Conservation (phyloP, 2,797 vertebrate species). For the Mastacembelus armatus region DNA sequence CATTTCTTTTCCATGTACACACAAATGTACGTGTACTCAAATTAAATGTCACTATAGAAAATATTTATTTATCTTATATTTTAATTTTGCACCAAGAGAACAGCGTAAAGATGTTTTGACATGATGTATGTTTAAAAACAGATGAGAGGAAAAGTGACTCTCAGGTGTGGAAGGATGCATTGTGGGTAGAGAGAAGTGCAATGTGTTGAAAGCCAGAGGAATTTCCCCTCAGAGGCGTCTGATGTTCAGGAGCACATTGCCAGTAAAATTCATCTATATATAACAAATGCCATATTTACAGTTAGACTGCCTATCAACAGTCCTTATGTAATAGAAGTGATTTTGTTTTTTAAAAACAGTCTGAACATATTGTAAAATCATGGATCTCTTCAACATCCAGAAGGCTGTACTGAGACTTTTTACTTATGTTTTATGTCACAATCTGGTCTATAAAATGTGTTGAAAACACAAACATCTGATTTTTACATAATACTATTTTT, state of each 20-base stretch:
- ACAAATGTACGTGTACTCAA: conserved; percentile 31
- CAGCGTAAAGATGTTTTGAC: conserved; percentile 7
- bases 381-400: conserved; percentile 26
- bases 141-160: conserved; percentile 9
- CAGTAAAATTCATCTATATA: conserved; percentile 67
- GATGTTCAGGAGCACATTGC: conserved; percentile 49
- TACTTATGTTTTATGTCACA: conserved; percentile 8
- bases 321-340: conserved; percentile 32
- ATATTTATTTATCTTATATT: conserved; percentile 15
- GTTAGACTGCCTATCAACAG: conserved; percentile 65
- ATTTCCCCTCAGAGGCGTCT: conserved; percentile 39
- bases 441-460: neutral
- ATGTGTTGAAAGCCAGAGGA: conserved; percentile 46
- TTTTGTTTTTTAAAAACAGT: neutral
- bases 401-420: conserved; percentile 27
- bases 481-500: conserved; percentile 21
- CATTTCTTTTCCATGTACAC: conserved; percentile 30
- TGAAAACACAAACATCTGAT: conserved; percentile 21
- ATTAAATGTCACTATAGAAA: conserved; percentile 22
- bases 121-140: neutral
- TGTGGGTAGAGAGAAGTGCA: conserved; percentile 24
- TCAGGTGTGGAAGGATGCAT: conserved; percentile 45
- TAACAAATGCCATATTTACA: conserved; percentile 57
- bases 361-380: conserved; percentile 27
- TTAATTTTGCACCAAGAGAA: conserved; percentile 12